Conservation (phyloP, 1,140 invertebrate species). For the Akabosia matsudoensis region DNA sequence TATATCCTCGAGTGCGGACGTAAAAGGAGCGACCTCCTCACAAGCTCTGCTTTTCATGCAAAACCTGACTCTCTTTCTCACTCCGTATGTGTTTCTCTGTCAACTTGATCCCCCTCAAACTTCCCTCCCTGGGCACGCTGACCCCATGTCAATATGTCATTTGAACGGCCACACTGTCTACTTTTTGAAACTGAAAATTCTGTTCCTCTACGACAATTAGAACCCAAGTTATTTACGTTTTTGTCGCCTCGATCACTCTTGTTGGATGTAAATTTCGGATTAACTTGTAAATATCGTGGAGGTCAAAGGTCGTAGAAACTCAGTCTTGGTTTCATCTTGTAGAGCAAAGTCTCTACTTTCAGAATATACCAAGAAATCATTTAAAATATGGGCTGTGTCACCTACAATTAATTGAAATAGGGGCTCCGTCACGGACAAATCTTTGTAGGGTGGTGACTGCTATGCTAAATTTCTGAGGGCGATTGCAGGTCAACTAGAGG, state of each 20-base stretch:
- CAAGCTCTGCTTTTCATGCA: neutral
- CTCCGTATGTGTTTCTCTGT: neutral
- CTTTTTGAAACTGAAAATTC: neutral
- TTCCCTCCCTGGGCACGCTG: neutral
- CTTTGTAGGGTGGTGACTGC: neutral
- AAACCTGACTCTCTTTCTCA: neutral
- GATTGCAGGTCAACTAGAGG: conserved; percentile 2
- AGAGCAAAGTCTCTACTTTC: neutral
- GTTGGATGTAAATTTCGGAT: neutral
- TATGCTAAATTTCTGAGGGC: conserved; percentile 2
- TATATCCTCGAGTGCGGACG: conserved; percentile 4
- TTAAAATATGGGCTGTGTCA: neutral
- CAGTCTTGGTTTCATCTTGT: neutral
- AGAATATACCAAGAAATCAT: neutral
- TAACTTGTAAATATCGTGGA: neutral
- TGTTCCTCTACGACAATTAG: neutral
- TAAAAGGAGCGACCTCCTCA: neutral
- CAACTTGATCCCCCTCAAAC: neutral
- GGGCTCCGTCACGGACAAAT: conserved; percentile 1
- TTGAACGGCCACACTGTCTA: neutral
- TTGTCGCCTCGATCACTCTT: neutral
- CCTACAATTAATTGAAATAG: conserved; percentile 15
- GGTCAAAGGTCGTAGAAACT: neutral
- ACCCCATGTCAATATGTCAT: neutral
- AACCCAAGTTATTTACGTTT: neutral